Percentiles rank a stretch among this genome's conserved stretches.
phyloP scores from a whole-genome alignment of 2,797 vertebrate species.

The Arremon aurantiirostris region DNA sequence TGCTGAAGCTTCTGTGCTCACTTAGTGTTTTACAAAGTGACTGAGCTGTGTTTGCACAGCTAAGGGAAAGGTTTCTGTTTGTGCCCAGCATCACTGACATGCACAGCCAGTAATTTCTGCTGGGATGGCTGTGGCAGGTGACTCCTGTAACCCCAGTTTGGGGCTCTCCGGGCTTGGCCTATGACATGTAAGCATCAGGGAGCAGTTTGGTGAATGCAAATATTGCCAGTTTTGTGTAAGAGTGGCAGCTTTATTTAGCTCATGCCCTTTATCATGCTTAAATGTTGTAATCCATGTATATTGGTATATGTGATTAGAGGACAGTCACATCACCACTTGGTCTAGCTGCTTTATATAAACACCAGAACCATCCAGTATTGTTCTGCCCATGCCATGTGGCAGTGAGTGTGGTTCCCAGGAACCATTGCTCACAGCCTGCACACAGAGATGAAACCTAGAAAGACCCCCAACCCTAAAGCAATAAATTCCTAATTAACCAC shows the following conservation, averaged over 20 bases:
- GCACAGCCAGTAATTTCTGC: neutral
- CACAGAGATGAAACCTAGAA: neutral
- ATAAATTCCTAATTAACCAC: neutral
- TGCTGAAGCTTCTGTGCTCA: neutral
- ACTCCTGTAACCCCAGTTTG: neutral
- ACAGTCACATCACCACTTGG: neutral
- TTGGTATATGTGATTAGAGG: neutral
- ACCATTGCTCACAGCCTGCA: neutral
- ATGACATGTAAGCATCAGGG: neutral
- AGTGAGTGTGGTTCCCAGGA: neutral
- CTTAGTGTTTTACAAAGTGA: neutral
- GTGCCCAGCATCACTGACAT: neutral
- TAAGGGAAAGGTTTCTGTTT: neutral
- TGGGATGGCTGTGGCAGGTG: neutral
- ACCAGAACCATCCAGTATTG: neutral
- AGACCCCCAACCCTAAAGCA: neutral
- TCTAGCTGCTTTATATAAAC: neutral
- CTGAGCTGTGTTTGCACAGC: neutral
- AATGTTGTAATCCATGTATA: neutral
- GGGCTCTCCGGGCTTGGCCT: neutral
- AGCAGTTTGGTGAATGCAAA: neutral
- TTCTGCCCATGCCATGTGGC: fast-evolving
- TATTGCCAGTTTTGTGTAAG: no score
- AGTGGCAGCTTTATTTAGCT: neutral
- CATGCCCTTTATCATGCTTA: neutral